A percentile compares a stretch with the other conserved stretches of the same genome.
Conservation (phyloP, 2,797 vertebrate genomes). For the Intellagama lesueurii region DNA sequence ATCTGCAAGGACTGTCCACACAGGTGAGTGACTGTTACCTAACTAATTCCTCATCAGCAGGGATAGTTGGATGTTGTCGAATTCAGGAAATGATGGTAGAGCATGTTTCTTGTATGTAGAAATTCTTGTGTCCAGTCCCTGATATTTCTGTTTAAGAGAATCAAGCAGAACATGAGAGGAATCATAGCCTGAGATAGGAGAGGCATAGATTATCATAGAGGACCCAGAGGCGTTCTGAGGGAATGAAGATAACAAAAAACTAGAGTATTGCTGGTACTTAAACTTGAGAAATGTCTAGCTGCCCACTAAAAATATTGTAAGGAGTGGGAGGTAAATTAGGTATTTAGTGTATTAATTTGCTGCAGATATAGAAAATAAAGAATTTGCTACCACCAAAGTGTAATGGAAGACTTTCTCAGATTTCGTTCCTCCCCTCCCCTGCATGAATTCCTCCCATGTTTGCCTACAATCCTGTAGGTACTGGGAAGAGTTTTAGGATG, state of each 20-base stretch:
- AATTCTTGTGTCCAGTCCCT: not conserved
- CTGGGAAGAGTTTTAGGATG: not conserved
- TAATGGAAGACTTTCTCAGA: not conserved
- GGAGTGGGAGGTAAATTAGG: not conserved
- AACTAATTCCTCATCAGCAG: not conserved
- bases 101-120: not conserved
- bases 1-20: constrained; percentile 99
- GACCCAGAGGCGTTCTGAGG: not conserved
- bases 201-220: too few relatives aligned
- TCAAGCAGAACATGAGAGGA: not conserved
- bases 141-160: not conserved
- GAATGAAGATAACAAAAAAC: not conserved
- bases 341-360: not conserved
- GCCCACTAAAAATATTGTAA: not conserved
- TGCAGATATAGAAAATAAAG: not conserved
- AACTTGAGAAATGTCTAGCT: not conserved
- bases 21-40: constrained; percentile 79
- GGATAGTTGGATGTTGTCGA: not conserved
- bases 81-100: not conserved
- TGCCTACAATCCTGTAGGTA: not conserved
- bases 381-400: not conserved
- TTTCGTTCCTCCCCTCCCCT: not conserved
- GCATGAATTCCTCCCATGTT: not conserved
- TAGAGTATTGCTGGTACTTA: not conserved
- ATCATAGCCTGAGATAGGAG: not conserved